Conservation (phyloP, 2,888 invertebrate species). For the Nephrotoma guestfalica region DNA sequence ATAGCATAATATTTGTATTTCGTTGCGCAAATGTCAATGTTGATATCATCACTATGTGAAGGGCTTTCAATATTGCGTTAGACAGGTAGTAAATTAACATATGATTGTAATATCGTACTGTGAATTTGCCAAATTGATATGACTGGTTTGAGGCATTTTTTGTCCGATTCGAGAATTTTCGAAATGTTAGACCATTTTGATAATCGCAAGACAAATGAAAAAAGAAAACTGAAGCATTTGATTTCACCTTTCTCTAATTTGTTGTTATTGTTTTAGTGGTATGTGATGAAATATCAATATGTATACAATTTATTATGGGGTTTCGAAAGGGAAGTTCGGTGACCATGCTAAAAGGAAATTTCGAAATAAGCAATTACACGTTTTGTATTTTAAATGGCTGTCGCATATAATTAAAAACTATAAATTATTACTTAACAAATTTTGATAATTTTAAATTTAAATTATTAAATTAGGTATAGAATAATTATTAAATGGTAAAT, state of each 20-base stretch:
- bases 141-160: not conserved
- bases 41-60: not conserved
- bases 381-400: not conserved
- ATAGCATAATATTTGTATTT: not conserved
- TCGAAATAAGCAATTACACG: not conserved
- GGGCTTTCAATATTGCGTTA: not conserved
- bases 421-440: not conserved
- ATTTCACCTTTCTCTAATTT: not conserved
- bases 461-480: not conserved
- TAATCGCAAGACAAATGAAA: not conserved
- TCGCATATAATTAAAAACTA: not conserved
- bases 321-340: not conserved
- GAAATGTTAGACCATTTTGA: not conserved
- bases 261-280: not conserved
- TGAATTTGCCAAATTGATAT: not conserved
- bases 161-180: not conserved
- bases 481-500: not conserved
- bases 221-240: not conserved
- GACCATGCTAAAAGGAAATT: not conserved
- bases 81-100: not conserved
- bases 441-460: not conserved
- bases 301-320: not conserved
- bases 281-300: not conserved
- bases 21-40: not conserved
- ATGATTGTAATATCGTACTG: not conserved